These are phyloP conservation scores for Zygaena filipendulae DNA, from an alignment of 2,888 invertebrate genomes.

Conservation along the genomic window DNA sequence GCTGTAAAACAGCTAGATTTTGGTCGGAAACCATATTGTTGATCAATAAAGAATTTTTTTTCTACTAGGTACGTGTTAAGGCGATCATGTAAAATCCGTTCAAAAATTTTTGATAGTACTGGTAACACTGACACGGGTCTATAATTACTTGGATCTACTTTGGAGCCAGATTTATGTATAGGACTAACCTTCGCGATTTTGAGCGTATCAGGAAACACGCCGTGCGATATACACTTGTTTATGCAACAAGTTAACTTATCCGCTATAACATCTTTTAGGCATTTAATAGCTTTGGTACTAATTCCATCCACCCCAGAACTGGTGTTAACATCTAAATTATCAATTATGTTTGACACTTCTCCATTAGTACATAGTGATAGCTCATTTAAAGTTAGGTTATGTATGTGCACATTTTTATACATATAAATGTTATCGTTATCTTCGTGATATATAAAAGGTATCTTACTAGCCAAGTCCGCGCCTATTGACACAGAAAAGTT, in stretches of 20 bases:
- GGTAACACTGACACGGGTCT: slow-evolving; percentile 8
- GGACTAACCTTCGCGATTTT: too few species aligned
- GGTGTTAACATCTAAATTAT: slow-evolving; percentile 1
- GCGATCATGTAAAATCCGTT: too few species aligned
- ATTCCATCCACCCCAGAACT: slow-evolving; percentile 2
- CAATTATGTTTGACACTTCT: slow-evolving; percentile 3
- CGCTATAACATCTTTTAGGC: too few species aligned
- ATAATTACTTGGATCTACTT: slow-evolving; percentile 6
- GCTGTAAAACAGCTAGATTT: background rate
- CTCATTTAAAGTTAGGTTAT: too few species aligned
- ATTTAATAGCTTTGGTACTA: too few species aligned
- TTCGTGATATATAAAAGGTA: slow-evolving; percentile 10
- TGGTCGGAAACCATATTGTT: background rate
- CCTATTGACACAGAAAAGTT: slow-evolving; percentile 12
- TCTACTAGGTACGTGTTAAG: background rate
- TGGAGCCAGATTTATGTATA: too few species aligned
- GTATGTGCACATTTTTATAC: too few species aligned
- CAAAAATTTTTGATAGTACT: too few species aligned
- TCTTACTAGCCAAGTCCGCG: slow-evolving; percentile 9
- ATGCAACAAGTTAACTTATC: slow-evolving; percentile 2
- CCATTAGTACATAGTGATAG: too few species aligned
- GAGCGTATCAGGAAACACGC: too few species aligned
- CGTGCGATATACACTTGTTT: slow-evolving; percentile 5
- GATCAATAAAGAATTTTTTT: slow-evolving; percentile 1
- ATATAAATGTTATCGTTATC: too few species aligned